Conservation (phyloP, 2,888 invertebrate genomes). For the Entomobrya proxima region DNA sequence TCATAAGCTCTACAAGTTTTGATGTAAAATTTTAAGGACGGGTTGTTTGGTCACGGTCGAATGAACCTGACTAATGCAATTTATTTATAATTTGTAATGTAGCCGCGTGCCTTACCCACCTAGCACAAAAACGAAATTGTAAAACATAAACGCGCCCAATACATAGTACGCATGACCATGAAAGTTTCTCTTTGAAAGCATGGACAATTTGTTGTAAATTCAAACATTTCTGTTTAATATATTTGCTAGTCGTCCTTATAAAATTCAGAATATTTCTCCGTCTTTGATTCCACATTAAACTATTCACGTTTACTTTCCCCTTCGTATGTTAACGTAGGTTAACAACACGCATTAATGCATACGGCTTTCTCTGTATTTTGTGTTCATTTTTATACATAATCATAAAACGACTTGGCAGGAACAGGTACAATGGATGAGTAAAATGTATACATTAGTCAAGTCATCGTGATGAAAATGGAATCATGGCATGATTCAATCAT, state of each 20-base stretch:
- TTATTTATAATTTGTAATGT: conserved; percentile 41
- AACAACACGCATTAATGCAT: not conserved
- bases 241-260: too few relatives aligned
- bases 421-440: not conserved
- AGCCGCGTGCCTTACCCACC: conserved; percentile 16
- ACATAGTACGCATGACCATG: not conserved
- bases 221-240: too few relatives aligned
- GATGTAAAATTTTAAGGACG: conserved; percentile 21
- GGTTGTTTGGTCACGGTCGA: conserved; percentile 53
- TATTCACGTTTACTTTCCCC: too few relatives aligned
- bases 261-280: too few relatives aligned
- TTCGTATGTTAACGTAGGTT: too few relatives aligned
- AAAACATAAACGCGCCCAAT: not conserved
- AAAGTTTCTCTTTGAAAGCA: not conserved
- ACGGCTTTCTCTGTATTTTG: not conserved
- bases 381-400: not conserved
- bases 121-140: not conserved
- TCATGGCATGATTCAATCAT: not conserved
- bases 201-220: too few relatives aligned
- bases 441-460: conserved; percentile 22
- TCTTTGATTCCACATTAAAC: too few relatives aligned
- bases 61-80: conserved; percentile 42
- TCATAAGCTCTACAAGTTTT: not conserved
- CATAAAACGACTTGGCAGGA: conserved; percentile 26
- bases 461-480: conserved; percentile 15